Percentiles rank a stretch among this genome's conserved stretches.
Evolutionary conservation across 2,113 vertebrate genomes (phyloP).

Genomic region (Xiphophorus maculatus): DNA sequence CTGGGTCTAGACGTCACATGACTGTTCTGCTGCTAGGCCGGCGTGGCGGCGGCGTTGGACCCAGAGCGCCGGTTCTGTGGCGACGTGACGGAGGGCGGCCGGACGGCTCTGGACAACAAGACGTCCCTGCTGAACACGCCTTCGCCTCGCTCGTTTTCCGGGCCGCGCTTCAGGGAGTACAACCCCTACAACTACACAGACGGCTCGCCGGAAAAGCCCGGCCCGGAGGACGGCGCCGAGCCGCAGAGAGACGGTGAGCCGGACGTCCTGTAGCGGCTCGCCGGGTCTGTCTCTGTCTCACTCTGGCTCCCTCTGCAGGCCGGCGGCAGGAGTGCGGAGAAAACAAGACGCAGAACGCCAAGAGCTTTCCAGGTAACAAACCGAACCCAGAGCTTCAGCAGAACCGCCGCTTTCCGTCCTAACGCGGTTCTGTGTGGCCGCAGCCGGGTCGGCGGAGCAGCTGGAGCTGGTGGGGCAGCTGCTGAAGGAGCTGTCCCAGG

Average conservation of each 20-base stretch:
- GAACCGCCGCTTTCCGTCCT: neutral
- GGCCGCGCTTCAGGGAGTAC: constrained; percentile 89
- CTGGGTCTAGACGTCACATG: neutral
- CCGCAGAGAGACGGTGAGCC: constrained; percentile 84
- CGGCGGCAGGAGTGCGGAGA: constrained; percentile 80
- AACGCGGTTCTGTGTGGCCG: neutral
- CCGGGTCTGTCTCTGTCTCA: neutral
- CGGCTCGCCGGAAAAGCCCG: constrained; percentile 94
- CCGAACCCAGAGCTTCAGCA: neutral
- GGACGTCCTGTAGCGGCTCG: constrained; percentile 82
- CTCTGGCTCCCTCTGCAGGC: constrained; percentile 68
- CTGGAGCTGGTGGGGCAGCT: constrained; percentile 96
- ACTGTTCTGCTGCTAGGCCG: constrained; percentile 2
- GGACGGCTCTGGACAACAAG: constrained; percentile 96
- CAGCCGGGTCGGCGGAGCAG: constrained; percentile 86
- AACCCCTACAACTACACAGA: constrained; percentile 91
- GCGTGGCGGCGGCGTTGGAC: constrained; percentile 59
- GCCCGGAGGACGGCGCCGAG: constrained; percentile 94
- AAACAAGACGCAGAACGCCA: constrained; percentile 79
- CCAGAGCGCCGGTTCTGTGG: constrained; percentile 51
- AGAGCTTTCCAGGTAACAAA: constrained; percentile 80
- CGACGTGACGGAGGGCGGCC: constrained; percentile 86
- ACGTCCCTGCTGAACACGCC: constrained; percentile 97
- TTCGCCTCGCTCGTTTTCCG: constrained; percentile 89
- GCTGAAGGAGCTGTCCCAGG: constrained; percentile 95